phyloP scores from a whole-genome alignment of 2,797 vertebrate species.

The Bovichtus diacanthus region DNA sequence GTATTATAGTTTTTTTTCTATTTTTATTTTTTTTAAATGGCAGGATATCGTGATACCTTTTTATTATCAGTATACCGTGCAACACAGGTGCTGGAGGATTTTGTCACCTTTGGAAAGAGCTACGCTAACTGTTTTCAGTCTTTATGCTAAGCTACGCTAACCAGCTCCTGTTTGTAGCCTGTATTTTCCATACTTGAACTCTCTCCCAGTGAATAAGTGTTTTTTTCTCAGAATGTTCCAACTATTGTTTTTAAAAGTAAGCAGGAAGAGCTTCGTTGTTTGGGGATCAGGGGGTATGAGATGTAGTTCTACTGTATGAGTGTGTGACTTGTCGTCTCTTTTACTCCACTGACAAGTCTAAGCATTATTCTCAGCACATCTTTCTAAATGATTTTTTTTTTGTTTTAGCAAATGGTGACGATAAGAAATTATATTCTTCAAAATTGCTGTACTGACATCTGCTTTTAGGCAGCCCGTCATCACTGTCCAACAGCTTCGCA shows the following conservation, averaged over 20 bases:
- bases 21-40: too few species aligned
- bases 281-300: neutral
- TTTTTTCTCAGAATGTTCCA: neutral
- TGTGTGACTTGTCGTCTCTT: neutral
- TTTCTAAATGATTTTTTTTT: neutral
- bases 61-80: too few species aligned
- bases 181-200: neutral
- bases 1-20: too few species aligned
- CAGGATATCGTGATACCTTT: too few species aligned
- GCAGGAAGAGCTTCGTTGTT: neutral
- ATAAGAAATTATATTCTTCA: neutral
- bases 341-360: neutral
- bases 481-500: neutral
- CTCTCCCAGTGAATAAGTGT: neutral
- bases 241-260: neutral
- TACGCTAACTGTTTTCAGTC: neutral
- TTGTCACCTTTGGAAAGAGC: neutral
- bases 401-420: neutral
- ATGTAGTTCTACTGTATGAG: neutral
- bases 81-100: too few species aligned
- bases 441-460: neutral
- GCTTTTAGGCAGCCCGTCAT: constrained; percentile 8
- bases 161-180: neutral
- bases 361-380: neutral
- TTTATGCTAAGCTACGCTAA: too few species aligned